Evolutionary conservation across 2,797 vertebrate species (phyloP).

Genomic region (Salmo trutta): DNA sequence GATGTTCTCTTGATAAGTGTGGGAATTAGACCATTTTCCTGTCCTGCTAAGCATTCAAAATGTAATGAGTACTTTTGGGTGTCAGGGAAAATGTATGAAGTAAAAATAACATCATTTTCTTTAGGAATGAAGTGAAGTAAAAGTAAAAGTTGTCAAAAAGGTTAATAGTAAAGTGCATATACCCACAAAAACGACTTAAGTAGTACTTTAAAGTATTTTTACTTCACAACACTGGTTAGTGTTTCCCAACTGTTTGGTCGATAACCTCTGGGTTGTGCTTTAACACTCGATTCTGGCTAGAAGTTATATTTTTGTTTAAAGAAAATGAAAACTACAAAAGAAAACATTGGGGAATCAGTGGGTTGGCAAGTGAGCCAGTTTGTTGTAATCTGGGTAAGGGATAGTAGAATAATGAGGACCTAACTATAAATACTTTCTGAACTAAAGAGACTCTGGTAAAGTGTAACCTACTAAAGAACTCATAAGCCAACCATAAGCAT

Average conservation of each 20-base stretch:
- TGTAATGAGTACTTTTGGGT: no score
- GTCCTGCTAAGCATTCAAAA: no score
- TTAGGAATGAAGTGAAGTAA: no score
- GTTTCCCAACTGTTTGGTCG: not conserved
- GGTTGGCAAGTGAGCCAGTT: not conserved
- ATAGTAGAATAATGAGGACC: not conserved
- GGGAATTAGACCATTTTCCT: no score
- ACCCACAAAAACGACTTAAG: no score
- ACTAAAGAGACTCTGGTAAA: not conserved
- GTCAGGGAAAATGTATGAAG: no score
- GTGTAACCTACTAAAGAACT: not conserved
- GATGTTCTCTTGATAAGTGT: no score
- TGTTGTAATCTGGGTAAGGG: not conserved
- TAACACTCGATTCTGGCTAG: not conserved
- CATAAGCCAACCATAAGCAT: not conserved
- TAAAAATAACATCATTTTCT: no score
- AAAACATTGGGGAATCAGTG: not conserved
- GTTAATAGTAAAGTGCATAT: no score
- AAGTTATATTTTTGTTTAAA: not conserved
- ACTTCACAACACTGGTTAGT: not conserved
- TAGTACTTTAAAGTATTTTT: no score
- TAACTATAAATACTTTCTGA: not conserved
- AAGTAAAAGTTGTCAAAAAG: no score
- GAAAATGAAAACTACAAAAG: not conserved
- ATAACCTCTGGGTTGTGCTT: not conserved